Evolutionary conservation across 2,888 invertebrate species (phyloP), one percentile per base, ranked within the genome.

Genomic region (Lacanobia oleracea): DNA sequence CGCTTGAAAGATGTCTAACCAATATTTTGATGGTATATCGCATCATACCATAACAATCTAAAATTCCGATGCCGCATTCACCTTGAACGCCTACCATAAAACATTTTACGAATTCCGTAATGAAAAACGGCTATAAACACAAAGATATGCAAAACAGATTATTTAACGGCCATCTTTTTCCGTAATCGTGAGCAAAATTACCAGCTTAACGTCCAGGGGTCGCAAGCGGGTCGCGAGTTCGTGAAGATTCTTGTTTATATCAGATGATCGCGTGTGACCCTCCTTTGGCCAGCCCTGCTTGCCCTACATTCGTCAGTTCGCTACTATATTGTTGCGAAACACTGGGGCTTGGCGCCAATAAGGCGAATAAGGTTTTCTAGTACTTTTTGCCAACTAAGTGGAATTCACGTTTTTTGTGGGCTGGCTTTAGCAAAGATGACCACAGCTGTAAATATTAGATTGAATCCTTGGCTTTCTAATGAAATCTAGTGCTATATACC

Each of bases 261-360:
- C 83, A 71, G 83, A 71, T 79, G 64, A 66, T 83, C 83, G 81
- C 81, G 81, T 81, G 81, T 54, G 48, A 51, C 79, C 83, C 74
- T 64, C 57, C 59, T 37, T 64, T 40, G 71, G 66, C 81, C 63
- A 75, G 72, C 75, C 81, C 83, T 72, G 53, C 63, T 59, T 65
- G 83, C 63, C 81, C 81, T 81, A 81, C 65, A 83, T 81, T 83
- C 56, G 67, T 56, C 23, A 71, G 75, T n/a, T 59, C 10, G 60
- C 60, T 67, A 54, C 68, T 73, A 33, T 64, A 53, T 81, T 69
- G 66, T 69, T 61, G 63, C 64, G 33, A 61, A 81, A 77, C 60
- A 61, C 10, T 50, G 67, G 23, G 77, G 71, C 64, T 66, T 48
- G 77, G 81, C 72, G 67, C 67, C 77, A 81, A 70, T 62, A 54